Conservation (phyloP, 2,113 vertebrate species). For the Percina caprodes region DNA sequence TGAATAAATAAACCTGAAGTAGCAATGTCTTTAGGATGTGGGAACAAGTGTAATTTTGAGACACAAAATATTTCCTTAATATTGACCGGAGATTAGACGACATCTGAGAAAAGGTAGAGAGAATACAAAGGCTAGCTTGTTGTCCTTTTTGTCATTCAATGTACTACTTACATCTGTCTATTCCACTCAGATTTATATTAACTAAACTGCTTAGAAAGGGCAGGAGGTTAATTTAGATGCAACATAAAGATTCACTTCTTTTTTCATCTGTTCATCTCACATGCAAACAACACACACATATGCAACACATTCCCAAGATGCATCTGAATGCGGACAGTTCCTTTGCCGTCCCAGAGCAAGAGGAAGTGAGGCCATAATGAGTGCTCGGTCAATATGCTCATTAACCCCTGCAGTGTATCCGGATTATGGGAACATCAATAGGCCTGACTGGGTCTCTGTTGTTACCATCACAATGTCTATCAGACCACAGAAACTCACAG, state of each 20-base stretch:
- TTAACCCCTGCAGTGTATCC: conserved; percentile 74
- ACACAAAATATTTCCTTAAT: conserved; percentile 49
- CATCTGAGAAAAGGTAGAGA: conserved; percentile 45
- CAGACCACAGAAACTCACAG: conserved; percentile 44
- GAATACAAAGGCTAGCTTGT: conserved; percentile 65
- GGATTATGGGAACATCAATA: conserved; percentile 78
- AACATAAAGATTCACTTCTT: conserved; percentile 48
- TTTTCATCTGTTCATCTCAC: conserved; percentile 12
- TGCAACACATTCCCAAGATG: conserved; percentile 51
- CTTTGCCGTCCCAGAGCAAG: conserved; percentile 57
- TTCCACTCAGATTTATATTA: conserved; percentile 71
- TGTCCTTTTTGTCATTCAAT: conserved; percentile 67
- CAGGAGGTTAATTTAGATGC: conserved; percentile 72
- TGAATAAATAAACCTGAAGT: conserved; percentile 59
- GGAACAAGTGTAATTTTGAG: conserved; percentile 54
- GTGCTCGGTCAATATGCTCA: conserved; percentile 74
- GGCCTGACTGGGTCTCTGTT: conserved; percentile 50
- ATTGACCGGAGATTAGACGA: conserved; percentile 47
- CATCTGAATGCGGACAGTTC: conserved; percentile 51
- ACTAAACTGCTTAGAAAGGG: conserved; percentile 52
- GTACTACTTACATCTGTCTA: conserved; percentile 64
- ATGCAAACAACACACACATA: conserved; percentile 40
- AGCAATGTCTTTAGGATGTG: conserved; percentile 27
- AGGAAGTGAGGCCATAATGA: conserved; percentile 81
- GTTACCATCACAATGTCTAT: conserved; percentile 38